Percentiles rank a stretch among this genome's conserved stretches.
phyloP scores from a whole-genome alignment of 1,140 invertebrate genomes.

The Aphis gossypii region DNA sequence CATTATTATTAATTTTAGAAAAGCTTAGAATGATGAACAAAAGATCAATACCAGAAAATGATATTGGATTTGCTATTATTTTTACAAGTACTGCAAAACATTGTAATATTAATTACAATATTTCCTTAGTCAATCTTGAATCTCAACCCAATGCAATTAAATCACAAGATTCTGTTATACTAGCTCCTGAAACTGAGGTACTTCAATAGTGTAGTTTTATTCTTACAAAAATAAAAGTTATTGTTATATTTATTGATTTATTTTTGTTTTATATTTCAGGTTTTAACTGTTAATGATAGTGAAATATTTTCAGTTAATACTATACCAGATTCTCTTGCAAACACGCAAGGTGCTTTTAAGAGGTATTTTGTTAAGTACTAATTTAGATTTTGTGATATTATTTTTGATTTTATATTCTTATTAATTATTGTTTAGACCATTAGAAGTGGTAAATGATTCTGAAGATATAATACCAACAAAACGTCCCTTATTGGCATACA shows the following conservation, averaged over 20 bases:
- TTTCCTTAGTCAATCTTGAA: slow-evolving; percentile 32
- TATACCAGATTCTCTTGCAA: background rate
- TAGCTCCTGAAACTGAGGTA: slow-evolving; percentile 56
- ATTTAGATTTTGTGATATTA: too few species aligned
- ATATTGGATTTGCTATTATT: slow-evolving; percentile 54
- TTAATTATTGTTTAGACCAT: background rate
- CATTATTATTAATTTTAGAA: slow-evolving; percentile 39
- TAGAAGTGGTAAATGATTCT: background rate
- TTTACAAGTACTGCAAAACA: slow-evolving; percentile 7
- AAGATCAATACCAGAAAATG: slow-evolving; percentile 52
- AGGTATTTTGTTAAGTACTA: background rate
- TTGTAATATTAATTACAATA: slow-evolving; percentile 40
- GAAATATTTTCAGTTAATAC: slow-evolving; percentile 11
- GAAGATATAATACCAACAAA: background rate
- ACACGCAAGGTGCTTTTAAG: background rate
- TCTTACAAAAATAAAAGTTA: background rate
- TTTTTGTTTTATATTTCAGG: slow-evolving; percentile 12
- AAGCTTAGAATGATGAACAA: background rate
- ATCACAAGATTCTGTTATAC: background rate
- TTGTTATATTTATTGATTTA: background rate
- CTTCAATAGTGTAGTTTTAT: background rate
- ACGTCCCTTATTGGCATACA: background rate
- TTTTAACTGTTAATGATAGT: slow-evolving; percentile 14
- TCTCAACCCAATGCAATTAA: slow-evolving; percentile 34
- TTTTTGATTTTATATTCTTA: background rate